A percentile compares a stretch with the other conserved stretches of the same genome.
Conservation (phyloP, 2,888 invertebrate species). For the Acronicta alni region DNA sequence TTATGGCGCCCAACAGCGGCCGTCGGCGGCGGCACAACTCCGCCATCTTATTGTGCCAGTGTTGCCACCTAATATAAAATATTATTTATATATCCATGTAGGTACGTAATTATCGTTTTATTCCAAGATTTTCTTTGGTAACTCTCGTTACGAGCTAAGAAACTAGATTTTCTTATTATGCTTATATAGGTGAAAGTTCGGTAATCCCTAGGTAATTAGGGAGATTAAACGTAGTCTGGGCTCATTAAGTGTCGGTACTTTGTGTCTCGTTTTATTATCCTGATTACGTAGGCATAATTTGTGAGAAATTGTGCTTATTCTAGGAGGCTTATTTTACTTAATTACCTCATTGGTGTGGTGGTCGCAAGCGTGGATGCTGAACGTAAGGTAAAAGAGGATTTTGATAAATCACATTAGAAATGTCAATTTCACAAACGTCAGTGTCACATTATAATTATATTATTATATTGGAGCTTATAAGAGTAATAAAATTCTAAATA, state of each 20-base stretch:
- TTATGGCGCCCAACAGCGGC: slow-evolving; percentile 54
- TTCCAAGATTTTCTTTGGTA: slow-evolving; percentile 41
- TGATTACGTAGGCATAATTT: slow-evolving; percentile 10
- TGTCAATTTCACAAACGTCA: too few relatives aligned
- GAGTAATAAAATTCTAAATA: too few relatives aligned
- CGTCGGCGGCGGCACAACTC: slow-evolving; percentile 38
- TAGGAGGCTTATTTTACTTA: slow-evolving; percentile 1
- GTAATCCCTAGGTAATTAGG: slow-evolving; percentile 33
- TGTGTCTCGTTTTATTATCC: slow-evolving; percentile 12
- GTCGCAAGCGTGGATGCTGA: too few relatives aligned
- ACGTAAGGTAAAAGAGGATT: too few relatives aligned
- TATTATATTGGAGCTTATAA: too few relatives aligned
- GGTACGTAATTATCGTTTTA: slow-evolving; percentile 51
- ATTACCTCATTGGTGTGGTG: too few relatives aligned
- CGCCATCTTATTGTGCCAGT: slow-evolving; percentile 49
- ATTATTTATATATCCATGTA: slow-evolving; percentile 52
- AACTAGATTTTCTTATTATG: slow-evolving; percentile 48
- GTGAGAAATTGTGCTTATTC: slow-evolving; percentile 2
- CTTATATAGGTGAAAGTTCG: slow-evolving; percentile 33
- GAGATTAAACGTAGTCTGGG: slow-evolving; percentile 24
- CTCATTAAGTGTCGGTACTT: slow-evolving; percentile 21
- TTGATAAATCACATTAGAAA: too few relatives aligned
- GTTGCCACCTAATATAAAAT: slow-evolving; percentile 50
- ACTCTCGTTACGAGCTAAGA: slow-evolving; percentile 42
- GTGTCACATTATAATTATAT: too few relatives aligned